Percentiles rank a stretch among this genome's conserved stretches.
Evolutionary conservation across 2,797 vertebrate genomes (phyloP).

Genomic region (Cyclopterus lumpus): DNA sequence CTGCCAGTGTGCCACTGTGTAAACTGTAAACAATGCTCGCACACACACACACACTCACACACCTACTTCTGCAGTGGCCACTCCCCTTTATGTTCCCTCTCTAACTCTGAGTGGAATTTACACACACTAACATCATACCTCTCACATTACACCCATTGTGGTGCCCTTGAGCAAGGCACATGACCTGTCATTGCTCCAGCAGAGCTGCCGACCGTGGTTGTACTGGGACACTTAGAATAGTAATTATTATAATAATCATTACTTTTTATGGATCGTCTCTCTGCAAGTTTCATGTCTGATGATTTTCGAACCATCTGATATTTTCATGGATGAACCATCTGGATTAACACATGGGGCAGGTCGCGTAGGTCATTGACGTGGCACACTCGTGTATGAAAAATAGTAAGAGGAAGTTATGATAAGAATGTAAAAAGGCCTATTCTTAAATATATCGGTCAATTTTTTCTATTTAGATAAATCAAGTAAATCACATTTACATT

Average conservation of each 20-base stretch:
- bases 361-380: no score
- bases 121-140: slow-evolving; percentile 5
- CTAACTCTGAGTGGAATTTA: not conserved
- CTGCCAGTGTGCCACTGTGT: slow-evolving; percentile 71
- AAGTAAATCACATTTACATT: no score
- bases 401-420: no score
- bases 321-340: no score
- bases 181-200: not conserved
- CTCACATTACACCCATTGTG: not conserved
- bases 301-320: not conserved
- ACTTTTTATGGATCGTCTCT: no score
- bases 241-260: no score
- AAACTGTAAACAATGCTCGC: slow-evolving; percentile 75
- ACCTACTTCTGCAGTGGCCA: not conserved
- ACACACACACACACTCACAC: slow-evolving; percentile 19
- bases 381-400: no score
- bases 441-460: no score
- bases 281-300: not conserved
- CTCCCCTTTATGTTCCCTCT: slow-evolving; percentile 32
- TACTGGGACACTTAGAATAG: not conserved
- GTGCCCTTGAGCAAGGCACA: slow-evolving; percentile 32
- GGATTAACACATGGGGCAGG: no score
- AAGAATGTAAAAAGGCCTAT: no score
- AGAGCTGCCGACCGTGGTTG: not conserved
- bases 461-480: no score